Conservation (phyloP, 2,888 invertebrate genomes). For the Drosophila flavopinicola region DNA sequence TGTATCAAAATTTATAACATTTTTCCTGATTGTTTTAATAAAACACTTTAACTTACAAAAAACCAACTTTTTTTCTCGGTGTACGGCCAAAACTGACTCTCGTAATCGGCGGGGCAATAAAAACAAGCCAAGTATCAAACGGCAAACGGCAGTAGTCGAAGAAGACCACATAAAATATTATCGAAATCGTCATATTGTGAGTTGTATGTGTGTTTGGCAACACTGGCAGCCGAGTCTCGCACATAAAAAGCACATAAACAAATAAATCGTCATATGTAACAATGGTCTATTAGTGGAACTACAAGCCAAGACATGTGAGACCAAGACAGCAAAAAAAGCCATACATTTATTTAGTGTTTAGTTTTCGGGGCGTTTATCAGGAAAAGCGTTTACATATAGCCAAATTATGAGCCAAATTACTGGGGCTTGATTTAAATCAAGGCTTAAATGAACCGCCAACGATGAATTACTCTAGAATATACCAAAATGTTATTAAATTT, state of each 20-base stretch:
- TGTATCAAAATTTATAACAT: too few species aligned
- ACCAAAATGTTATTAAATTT: slow-evolving; percentile 26
- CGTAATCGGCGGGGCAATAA: slow-evolving; percentile 71
- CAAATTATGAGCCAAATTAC: slow-evolving; percentile 51
- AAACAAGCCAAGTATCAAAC: slow-evolving; percentile 34
- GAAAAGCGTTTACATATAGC: slow-evolving; percentile 26
- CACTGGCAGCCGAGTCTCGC: slow-evolving; percentile 25
- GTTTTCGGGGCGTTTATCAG: slow-evolving; percentile 57
- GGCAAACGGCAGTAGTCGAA: slow-evolving; percentile 30
- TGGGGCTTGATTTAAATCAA: slow-evolving; percentile 29
- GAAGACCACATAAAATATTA: slow-evolving; percentile 70
- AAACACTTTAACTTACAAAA: too few species aligned
- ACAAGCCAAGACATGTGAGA: slow-evolving; percentile 31
- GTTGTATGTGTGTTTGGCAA: slow-evolving; percentile 26
- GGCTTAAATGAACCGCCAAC: slow-evolving; percentile 50
- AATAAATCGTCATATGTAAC: slow-evolving; percentile 68
- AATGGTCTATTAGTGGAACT: slow-evolving; percentile 56
- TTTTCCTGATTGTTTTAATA: too few species aligned
- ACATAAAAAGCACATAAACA: slow-evolving; percentile 70
- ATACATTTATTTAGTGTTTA: slow-evolving; percentile 44
- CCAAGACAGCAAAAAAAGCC: slow-evolving; percentile 2
- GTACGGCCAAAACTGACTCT: slow-evolving; percentile 49
- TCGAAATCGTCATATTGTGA: slow-evolving; percentile 61
- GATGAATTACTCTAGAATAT: slow-evolving; percentile 29
- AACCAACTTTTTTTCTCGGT: too few species aligned